Evolutionary conservation across 2,888 invertebrate species (phyloP).

Genomic region (Polydrusus pterygomalis): DNA sequence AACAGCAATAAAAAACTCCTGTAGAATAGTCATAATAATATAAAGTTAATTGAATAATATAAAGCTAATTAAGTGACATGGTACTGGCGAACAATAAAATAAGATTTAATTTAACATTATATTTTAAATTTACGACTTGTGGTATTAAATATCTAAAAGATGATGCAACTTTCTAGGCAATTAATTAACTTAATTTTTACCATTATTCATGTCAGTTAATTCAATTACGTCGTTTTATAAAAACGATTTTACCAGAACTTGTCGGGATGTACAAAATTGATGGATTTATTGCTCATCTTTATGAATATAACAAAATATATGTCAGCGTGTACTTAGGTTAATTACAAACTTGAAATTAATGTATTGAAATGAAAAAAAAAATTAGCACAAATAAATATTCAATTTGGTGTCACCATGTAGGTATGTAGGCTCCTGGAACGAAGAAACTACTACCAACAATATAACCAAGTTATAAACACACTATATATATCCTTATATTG

Average conservation of each 20-base stretch:
- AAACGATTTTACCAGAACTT: constrained; percentile 4
- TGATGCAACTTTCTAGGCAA: constrained; percentile 7
- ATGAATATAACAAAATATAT: constrained; percentile 1
- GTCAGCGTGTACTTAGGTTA: neutral
- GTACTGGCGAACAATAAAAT: neutral
- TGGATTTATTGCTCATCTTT: neutral
- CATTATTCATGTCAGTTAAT: constrained; percentile 18
- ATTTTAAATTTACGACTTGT: neutral
- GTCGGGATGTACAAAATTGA: neutral
- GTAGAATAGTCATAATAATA: too few species aligned
- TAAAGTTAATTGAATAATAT: too few species aligned
- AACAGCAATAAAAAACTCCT: too few species aligned
- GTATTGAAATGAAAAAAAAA: too few species aligned
- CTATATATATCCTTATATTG: too few species aligned
- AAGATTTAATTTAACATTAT: neutral
- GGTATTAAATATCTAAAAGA: constrained; percentile 8
- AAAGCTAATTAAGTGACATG: neutral
- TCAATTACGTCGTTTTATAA: constrained; percentile 14
- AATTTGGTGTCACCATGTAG: too few species aligned
- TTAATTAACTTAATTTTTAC: constrained; percentile 10
- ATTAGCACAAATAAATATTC: too few species aligned
- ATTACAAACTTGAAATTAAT: neutral
- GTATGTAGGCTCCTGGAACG: too few species aligned
- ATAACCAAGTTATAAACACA: too few species aligned
- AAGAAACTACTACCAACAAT: too few species aligned